Percentiles rank a stretch among this genome's conserved stretches.
Conservation (phyloP, 2,113 vertebrate genomes). For the Silurus glanis region DNA sequence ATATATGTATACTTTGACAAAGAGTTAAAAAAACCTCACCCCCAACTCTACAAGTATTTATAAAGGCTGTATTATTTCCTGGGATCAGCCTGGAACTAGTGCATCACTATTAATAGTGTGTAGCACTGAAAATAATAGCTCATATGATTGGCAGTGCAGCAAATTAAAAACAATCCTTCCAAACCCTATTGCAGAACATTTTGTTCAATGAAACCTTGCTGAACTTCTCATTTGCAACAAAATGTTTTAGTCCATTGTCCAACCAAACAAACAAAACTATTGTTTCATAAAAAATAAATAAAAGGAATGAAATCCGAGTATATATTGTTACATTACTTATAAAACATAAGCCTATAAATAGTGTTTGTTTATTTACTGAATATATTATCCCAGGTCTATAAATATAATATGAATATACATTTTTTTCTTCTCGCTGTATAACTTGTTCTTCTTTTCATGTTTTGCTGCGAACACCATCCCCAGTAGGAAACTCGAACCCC, state of each 20-base stretch:
- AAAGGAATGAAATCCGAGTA: neutral
- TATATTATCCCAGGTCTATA: neutral
- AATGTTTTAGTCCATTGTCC: neutral
- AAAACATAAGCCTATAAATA: neutral
- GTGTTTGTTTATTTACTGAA: neutral
- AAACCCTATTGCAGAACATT: neutral
- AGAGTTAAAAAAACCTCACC: no score
- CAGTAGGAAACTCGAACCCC: constrained; percentile 10
- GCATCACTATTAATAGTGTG: neutral
- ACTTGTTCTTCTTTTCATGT: neutral
- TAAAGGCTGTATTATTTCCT: neutral
- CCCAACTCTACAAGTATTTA: neutral
- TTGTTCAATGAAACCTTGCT: neutral
- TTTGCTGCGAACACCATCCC: neutral
- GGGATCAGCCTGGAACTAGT: neutral
- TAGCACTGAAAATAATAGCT: neutral
- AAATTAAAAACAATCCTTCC: neutral
- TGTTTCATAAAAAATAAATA: no score
- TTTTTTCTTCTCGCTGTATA: neutral
- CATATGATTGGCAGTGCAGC: neutral
- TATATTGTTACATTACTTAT: neutral
- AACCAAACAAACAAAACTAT: no score
- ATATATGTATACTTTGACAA: no score
- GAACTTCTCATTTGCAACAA: neutral
- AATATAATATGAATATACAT: constrained; percentile 3